phyloP scores from a whole-genome alignment of 2,113 vertebrate species.

The Myotis brandtii region DNA sequence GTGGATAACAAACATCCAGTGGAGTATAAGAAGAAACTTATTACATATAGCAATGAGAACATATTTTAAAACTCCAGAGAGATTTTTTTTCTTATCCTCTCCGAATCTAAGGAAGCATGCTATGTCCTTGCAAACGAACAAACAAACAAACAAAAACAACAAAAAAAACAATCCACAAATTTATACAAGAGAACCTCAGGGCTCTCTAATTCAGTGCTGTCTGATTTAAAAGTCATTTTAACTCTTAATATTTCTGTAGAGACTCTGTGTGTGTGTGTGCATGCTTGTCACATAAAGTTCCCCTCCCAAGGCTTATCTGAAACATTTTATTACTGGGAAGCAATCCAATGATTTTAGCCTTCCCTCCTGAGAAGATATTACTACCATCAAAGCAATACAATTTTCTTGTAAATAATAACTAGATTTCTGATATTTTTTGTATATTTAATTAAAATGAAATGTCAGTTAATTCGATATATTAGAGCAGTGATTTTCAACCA shows the following conservation, averaged over 20 bases:
- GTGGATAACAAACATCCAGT: background rate
- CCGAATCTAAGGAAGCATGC: background rate
- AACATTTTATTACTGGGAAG: background rate
- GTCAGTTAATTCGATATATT: background rate
- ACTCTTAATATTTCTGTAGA: background rate
- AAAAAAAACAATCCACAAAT: background rate
- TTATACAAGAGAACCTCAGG: background rate
- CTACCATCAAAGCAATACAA: background rate
- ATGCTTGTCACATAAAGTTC: background rate
- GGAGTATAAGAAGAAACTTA: background rate
- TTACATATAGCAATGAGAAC: background rate
- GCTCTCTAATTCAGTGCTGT: background rate
- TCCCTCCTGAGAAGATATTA: background rate
- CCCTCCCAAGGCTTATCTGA: background rate
- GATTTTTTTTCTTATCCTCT: background rate
- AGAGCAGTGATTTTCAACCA: background rate
- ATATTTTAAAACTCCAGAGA: background rate
- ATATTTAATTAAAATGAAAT: constrained; percentile 33
- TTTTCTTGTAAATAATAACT: background rate
- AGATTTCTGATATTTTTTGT: background rate
- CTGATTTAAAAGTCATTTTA: background rate
- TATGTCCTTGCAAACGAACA: background rate
- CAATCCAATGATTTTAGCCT: background rate
- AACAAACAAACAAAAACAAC: too few species aligned
- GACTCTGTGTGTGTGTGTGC: background rate